Conservation (phyloP, 2,797 vertebrate genomes). For the Psittacula echo region DNA sequence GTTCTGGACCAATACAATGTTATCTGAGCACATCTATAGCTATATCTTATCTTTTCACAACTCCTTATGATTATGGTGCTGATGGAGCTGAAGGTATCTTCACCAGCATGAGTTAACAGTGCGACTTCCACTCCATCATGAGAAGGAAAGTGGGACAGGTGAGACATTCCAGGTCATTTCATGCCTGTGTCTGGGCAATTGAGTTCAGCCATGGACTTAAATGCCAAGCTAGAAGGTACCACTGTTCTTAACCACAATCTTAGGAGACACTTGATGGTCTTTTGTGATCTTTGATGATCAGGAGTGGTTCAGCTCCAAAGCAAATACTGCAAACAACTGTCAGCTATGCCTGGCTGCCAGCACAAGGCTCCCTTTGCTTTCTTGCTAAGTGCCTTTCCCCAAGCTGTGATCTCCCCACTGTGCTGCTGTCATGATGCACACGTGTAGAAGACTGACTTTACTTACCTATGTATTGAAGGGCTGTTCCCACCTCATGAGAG, state of each 20-base stretch:
- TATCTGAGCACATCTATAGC: background rate
- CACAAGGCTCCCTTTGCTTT: background rate
- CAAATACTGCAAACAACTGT: background rate
- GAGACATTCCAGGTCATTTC: background rate
- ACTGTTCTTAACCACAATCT: background rate
- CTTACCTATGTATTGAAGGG: background rate
- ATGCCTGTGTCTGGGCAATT: background rate
- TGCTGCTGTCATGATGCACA: fast-evolving
- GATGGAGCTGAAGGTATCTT: background rate
- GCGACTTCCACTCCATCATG: background rate
- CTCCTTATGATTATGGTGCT: background rate
- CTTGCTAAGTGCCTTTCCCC: background rate
- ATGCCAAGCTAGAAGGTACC: fast-evolving
- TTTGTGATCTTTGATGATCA: background rate
- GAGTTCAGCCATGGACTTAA: background rate
- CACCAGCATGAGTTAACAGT: background rate
- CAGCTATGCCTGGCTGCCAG: background rate
- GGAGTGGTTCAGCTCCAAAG: background rate
- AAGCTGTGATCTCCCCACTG: background rate
- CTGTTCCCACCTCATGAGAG: background rate
- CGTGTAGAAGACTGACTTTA: fast-evolving
- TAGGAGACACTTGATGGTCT: background rate
- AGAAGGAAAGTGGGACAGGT: background rate
- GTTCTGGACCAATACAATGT: background rate
- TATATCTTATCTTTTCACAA: background rate